Base-by-base conservation (phyloP, 2,797 vertebrate species). In the Chaenodraco wilsoni region DNA sequence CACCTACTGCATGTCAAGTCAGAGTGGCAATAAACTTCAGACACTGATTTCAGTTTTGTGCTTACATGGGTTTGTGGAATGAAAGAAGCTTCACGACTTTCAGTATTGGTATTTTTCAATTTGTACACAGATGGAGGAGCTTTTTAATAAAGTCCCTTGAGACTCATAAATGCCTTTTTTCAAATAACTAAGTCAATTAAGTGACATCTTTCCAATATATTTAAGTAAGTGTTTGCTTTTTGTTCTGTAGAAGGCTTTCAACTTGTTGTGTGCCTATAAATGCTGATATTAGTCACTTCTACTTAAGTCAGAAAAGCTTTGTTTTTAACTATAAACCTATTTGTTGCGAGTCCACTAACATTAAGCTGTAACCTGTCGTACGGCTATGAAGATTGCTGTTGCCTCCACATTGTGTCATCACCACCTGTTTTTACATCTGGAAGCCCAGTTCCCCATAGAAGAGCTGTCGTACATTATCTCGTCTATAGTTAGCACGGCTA, bases 401-500 rank as follows among this genome's bases (percentile, higher is more conserved):
- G 48, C 72, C 69, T 80, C 52, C 59, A 46, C 74, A 61, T n/a
- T 78, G 79, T 76, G 70, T 85, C 69, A 74, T 66, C 70, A 17
- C 85, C 77, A 88, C 90, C 80, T 90, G 87, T 66, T 86, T 84
- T 85, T 73, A 69, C 83, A 87, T 84, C 87, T 89, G 79, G 80
- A 87, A 74, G 60, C 31, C 14, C 14, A 16, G 65, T 60, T 84
- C 89, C 88, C 87, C 10, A 44, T 13, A 85, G 84, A 85, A 81
- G 81, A 79, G 69, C 77, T 88, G 85, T 83, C 71, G 61, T 87
- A 89, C 83, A 84, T 85, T 63, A 87, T 89, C 81, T 81, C 48
- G 79, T 90, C 89, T 93, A 87, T 87, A 90, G 90, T 92, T 93
- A 91, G 91, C 55, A 14, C 63, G 13, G 63, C 65, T 86, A 88